Evolutionary conservation across 1,140 invertebrate species (phyloP).

Genomic region (Sycobia sp.): DNA sequence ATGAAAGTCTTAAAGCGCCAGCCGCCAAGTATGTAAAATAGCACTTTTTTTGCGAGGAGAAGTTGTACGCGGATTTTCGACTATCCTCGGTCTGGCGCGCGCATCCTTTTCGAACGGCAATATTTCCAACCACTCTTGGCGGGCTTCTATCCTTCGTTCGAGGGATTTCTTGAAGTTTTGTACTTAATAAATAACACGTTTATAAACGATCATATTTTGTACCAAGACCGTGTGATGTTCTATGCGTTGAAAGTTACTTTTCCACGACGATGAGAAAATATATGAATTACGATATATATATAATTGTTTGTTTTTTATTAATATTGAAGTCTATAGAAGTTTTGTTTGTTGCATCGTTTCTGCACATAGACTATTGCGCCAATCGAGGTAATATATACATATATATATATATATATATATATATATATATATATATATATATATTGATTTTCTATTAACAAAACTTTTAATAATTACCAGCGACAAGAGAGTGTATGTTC

Average conservation of each 20-base stretch:
- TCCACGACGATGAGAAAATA: neutral
- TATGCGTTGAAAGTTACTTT: neutral
- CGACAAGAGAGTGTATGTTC: no score
- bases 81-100: neutral
- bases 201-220: no score
- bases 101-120: neutral
- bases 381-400: no score
- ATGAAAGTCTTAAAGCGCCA: slow-evolving; percentile 5
- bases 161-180: slow-evolving; percentile 21
- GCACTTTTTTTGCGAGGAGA: neutral
- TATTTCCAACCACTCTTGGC: neutral
- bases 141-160: neutral
- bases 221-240: no score
- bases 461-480: no score
- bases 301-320: slow-evolving; percentile 1
- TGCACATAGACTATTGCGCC: slow-evolving; percentile 12
- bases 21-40: slow-evolving; percentile 16
- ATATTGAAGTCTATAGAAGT: neutral
- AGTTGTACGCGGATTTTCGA: neutral
- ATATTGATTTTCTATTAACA: no score
- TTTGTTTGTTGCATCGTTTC: slow-evolving; percentile 12
- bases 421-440: no score
- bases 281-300: neutral
- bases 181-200: slow-evolving; percentile 24
- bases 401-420: no score